phyloP scores from a whole-genome alignment of 2,797 vertebrate species.

The Fringilla coelebs region DNA sequence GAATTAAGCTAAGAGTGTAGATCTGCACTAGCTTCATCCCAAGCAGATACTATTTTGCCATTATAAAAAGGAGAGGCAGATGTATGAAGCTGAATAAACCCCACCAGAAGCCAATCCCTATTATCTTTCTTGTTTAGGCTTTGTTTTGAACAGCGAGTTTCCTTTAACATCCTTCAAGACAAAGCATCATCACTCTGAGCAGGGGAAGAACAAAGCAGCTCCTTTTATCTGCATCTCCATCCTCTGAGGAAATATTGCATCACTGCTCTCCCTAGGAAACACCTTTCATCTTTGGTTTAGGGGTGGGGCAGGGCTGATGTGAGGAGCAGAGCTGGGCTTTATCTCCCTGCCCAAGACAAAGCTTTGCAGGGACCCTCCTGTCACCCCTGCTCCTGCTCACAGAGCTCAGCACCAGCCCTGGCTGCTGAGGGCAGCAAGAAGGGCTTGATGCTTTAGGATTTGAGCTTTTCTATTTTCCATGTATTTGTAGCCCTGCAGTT shows the following conservation, averaged over 20 bases:
- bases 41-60: neutral
- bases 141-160: neutral
- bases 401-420: neutral
- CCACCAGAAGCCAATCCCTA: neutral
- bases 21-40: neutral
- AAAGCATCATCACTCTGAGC: neutral
- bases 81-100: neutral
- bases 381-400: neutral
- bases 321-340: neutral
- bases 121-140: neutral
- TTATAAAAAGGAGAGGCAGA: neutral
- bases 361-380: neutral
- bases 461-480: neutral
- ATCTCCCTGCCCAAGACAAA: neutral
- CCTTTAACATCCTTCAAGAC: conserved; percentile 2
- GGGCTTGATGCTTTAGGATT: fast-evolving
- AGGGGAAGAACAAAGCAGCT: neutral
- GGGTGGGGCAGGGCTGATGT: neutral
- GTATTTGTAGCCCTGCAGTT: fast-evolving
- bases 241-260: conserved; percentile 35
- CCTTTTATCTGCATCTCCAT: conserved; percentile 19
- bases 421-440: neutral
- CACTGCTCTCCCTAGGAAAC: neutral
- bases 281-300: conserved; percentile 27
- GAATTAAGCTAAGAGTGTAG: neutral